phyloP scores from a whole-genome alignment of 2,888 invertebrate genomes.

The Phorcus lineatus region DNA sequence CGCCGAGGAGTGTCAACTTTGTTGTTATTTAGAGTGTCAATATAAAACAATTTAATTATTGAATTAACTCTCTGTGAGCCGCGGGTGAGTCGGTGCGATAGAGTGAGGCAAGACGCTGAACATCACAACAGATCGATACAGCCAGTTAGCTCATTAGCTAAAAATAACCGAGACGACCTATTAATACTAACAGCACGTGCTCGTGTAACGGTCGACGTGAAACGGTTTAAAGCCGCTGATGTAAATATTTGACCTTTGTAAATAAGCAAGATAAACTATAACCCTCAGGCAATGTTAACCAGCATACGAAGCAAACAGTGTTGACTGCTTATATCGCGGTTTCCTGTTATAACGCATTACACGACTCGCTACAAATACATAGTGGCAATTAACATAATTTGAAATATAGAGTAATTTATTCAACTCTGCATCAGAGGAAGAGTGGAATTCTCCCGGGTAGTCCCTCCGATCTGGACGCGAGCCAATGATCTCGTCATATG shows the following conservation, averaged over 20 bases:
- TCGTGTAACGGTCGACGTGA: background rate
- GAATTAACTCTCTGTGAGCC: background rate
- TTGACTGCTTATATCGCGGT: too few relatives aligned
- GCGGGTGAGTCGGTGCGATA: background rate
- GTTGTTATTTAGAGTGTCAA: background rate
- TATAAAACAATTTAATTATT: conserved; percentile 7
- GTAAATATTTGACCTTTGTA: too few relatives aligned
- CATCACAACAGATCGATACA: background rate
- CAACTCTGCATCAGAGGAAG: background rate
- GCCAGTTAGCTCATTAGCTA: conserved; percentile 8
- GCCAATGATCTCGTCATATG: conserved; percentile 29
- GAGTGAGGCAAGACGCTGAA: background rate
- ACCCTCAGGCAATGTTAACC: too few relatives aligned
- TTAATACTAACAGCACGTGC: background rate
- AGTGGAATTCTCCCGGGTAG: background rate
- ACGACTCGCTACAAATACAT: too few relatives aligned
- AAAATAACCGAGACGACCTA: background rate
- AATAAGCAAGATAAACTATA: too few relatives aligned
- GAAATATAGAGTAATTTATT: background rate
- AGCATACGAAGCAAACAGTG: too few relatives aligned
- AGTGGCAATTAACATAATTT: background rate
- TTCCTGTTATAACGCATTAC: too few relatives aligned
- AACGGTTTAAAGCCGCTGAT: too few relatives aligned
- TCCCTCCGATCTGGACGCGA: conserved; percentile 9
- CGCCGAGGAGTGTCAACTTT: too few relatives aligned